Evolutionary conservation across 2,797 vertebrate genomes (phyloP), one percentile per base, ranked within the genome.

Genomic region (Spinus pinus): DNA sequence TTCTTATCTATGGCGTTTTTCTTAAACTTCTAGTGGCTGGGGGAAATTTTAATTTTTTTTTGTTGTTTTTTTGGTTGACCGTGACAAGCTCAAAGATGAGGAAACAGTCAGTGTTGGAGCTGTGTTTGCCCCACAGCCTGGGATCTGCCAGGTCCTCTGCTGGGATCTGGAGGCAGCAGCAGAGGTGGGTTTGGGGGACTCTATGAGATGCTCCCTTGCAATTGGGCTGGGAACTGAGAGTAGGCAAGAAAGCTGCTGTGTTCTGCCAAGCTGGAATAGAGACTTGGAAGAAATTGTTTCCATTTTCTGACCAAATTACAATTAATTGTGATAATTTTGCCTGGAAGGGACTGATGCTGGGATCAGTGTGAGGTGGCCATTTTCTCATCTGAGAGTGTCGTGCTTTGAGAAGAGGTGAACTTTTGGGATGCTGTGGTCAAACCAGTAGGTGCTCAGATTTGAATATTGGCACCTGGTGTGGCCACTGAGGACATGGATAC

Each of bases 281-380:
- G 58, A 50, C 83, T 90, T 58, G 74, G 39, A 88, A 72, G 74
- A 80, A 92, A 79, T 51, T 53, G 41, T 16, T 94, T 95, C 78
- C 12, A 51, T 95, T 90, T 94, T 95, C 60, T 93, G 91, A 88
- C 78, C 74, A 85, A 87, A 92, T 95, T 96, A 51, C 33, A 85
- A 33, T 79, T 90, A 92, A 86, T 86, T 75, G 67, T 0, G 4
- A 58, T 94, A 79, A 89, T 96, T 93, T 90, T 69, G 35, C 74
- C 61, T 91, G 66, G 53, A 87, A 91, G 56, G 56, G 62, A 60
- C 66, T 94, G 92, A 83, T 92, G 44, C 5, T 10, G 44, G 60
- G 78, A 70, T 84, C 78, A 66, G 3, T 6, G 23, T 90, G 66
- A 72, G 81, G 37, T 84, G n/a, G 23, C 46, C 44, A 4, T 62